Base-by-base conservation (phyloP, 1,140 invertebrate species). In the Frieseomelitta varia region DNA sequence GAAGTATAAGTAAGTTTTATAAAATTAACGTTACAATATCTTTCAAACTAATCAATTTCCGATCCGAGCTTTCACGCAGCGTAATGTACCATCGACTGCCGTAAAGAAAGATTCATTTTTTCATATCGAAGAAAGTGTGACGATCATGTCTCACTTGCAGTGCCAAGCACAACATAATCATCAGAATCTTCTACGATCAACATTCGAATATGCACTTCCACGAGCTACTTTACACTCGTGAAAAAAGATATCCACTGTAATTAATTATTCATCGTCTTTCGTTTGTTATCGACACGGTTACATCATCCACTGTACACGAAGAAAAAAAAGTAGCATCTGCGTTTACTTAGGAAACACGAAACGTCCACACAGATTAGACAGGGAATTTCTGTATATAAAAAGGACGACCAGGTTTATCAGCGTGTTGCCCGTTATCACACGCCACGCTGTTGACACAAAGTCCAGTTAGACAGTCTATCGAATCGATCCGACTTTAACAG, bases 401-500 rank as follows among this genome's bases (percentile, higher is more conserved):
- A 19, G 19, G 74, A 69, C 68, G 51, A 10, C n/a, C 47, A 17
- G 4, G 21, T 21, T 30, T 55, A 67, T 82, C 72, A 15, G 8
- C 30, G 4, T 24, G 58, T 61, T 61, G 58, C 14, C 24, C 21
- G 30, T 39, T 51, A 39, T 14, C 0, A 8, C 19, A 6, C 15
- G 6, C 1, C 14, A 56, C 34, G n/a, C 14, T 19, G 27, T 69
- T 21, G 21, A 79, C 51, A 53, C 56, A n/a, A 69, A 78, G 34
- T 51, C 6, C n/a, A 74, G 1, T 6, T 24, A 47, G 4, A 30
- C 47, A 56, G 56, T 72, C 73, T 3, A 47, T n/a, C 34, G 17
- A 63, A 72, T 84, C 76, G 67, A 84, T 77, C n/a, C 74, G 58
- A 55, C 63, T 80, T 58, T 47, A 80, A 58, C 47, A 27, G 24